Conservation (phyloP, 2,113 vertebrate species). For the Siphamia tubifer region DNA sequence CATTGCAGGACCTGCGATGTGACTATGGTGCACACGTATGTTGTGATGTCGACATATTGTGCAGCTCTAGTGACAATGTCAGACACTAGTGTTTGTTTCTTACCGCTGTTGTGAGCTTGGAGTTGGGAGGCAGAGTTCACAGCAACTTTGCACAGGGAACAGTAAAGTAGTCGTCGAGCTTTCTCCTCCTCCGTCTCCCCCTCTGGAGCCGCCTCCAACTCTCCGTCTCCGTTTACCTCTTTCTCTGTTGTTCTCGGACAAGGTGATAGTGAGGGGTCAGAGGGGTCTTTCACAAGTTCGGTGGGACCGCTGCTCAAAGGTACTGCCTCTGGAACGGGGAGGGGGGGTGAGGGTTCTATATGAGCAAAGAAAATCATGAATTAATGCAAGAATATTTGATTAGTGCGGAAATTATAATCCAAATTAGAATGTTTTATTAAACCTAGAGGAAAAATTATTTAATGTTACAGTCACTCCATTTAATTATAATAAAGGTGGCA, state of each 20-base stretch:
- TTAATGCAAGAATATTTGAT: not conserved
- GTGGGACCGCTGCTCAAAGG: not conserved
- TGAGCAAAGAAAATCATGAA: not conserved
- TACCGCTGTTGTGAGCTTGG: constrained; percentile 97
- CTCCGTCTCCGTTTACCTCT: constrained; percentile 15
- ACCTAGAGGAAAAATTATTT: too few species aligned
- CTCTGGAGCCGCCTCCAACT: constrained; percentile 71
- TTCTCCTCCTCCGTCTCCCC: constrained; percentile 93
- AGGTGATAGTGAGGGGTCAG: constrained; percentile 26
- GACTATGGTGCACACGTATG: too few species aligned
- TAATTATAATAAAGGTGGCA: too few species aligned
- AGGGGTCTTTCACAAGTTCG: constrained; percentile 12
- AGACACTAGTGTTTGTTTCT: too few species aligned
- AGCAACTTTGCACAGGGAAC: constrained; percentile 97
- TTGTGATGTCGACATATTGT: too few species aligned
- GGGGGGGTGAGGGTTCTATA: constrained; percentile 15
- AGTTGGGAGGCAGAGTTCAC: constrained; percentile 98
- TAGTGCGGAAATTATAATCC: not conserved
- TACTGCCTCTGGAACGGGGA: constrained; percentile 8
- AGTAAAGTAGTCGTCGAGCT: constrained; percentile 93
- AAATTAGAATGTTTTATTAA: too few species aligned
- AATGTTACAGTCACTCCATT: too few species aligned
- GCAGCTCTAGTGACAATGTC: too few species aligned
- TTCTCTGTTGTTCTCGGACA: constrained; percentile 17
- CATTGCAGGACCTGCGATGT: too few species aligned